Evolutionary conservation across 2,113 vertebrate species (phyloP).

Genomic region (Dicrurus megarhynchus): DNA sequence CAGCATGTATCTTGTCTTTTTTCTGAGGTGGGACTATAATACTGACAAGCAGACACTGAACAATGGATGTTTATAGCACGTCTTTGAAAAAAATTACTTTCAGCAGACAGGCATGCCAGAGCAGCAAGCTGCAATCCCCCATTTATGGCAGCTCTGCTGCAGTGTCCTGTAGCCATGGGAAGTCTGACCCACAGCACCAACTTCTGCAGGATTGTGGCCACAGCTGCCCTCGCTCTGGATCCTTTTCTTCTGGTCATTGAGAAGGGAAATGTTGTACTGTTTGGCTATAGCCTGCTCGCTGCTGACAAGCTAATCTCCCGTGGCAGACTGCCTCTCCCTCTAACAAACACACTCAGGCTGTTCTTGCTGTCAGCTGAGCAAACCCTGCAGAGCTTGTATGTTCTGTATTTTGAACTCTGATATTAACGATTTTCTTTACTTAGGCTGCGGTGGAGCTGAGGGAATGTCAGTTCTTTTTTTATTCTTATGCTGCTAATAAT

Average conservation of each 20-base stretch:
- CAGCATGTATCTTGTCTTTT: background rate
- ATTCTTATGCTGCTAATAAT: background rate
- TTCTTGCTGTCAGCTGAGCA: background rate
- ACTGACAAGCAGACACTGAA: background rate
- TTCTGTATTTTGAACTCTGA: background rate
- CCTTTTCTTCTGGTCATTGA: background rate
- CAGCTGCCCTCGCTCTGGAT: background rate
- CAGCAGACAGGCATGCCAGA: background rate
- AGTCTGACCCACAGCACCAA: background rate
- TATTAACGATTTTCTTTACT: background rate
- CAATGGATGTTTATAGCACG: background rate
- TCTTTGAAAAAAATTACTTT: background rate
- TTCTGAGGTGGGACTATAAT: background rate
- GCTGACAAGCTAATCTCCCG: background rate
- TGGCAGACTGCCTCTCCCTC: background rate
- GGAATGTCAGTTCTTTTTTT: background rate
- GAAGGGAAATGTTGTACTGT: background rate
- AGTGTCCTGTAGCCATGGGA: background rate
- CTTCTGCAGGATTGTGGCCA: fast-evolving
- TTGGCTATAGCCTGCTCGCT: background rate
- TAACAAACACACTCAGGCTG: background rate
- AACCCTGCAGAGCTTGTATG: background rate
- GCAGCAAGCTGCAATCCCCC: background rate
- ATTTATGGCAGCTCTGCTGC: background rate
- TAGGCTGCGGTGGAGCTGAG: background rate